phyloP scores from a whole-genome alignment of 1,140 invertebrate genomes.

The Hylaeus volcanicus region DNA sequence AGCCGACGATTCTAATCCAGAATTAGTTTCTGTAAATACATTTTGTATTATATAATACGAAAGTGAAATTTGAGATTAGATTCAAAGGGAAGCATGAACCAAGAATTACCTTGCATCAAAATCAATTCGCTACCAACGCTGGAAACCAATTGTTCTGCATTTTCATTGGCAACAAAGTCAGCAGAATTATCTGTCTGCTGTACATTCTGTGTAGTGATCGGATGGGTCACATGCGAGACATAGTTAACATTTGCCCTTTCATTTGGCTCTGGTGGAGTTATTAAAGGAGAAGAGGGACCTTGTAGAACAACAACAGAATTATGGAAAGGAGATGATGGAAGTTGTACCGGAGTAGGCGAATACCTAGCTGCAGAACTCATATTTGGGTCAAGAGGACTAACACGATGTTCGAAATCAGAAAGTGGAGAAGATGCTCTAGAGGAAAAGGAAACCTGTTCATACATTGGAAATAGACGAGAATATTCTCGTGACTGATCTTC shows the following conservation, averaged over 20 bases:
- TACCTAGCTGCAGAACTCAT: slow-evolving; percentile 83
- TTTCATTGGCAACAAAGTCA: slow-evolving; percentile 74
- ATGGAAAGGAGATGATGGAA: slow-evolving; percentile 78
- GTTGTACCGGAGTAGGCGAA: slow-evolving; percentile 81
- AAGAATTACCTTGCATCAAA: slow-evolving; percentile 74
- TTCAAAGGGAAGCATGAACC: neutral
- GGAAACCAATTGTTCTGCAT: slow-evolving; percentile 71
- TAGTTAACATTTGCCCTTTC: slow-evolving; percentile 71
- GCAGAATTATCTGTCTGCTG: slow-evolving; percentile 64
- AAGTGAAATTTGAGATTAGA: neutral
- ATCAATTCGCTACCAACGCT: slow-evolving; percentile 77
- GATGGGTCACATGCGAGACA: slow-evolving; percentile 68
- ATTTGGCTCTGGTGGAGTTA: slow-evolving; percentile 69
- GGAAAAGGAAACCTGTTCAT: slow-evolving; percentile 78
- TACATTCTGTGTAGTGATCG: slow-evolving; percentile 64
- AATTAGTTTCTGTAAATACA: slow-evolving; percentile 65
- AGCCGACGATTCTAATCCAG: slow-evolving; percentile 71
- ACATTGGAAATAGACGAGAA: slow-evolving; percentile 76
- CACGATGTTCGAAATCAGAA: slow-evolving; percentile 81
- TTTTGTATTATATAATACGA: slow-evolving; percentile 5
- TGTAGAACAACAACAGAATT: slow-evolving; percentile 82
- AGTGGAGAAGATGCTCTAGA: slow-evolving; percentile 77
- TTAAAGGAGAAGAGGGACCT: slow-evolving; percentile 74
- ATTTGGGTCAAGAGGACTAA: slow-evolving; percentile 83
- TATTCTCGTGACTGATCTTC: slow-evolving; percentile 78